Conservation (phyloP, 92 coral and sea anemone species). For the Epizoanthus illoricatus region DNA sequence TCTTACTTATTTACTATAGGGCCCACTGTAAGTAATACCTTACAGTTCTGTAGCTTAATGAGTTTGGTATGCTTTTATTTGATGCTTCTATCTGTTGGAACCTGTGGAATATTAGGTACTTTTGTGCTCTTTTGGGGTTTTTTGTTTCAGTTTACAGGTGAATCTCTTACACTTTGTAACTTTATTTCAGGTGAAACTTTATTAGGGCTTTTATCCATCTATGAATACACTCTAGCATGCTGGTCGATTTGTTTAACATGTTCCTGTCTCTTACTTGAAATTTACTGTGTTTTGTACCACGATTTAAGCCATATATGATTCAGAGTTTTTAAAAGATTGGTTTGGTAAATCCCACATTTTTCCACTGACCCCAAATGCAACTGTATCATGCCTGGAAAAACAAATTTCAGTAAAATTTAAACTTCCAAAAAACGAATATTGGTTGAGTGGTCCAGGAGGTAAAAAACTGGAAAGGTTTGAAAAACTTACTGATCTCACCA, state of each 20-base stretch:
- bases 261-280: constrained; percentile 38
- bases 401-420: constrained; percentile 10
- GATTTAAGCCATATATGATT: constrained; percentile 2
- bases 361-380: not conserved
- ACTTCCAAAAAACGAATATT: not conserved
- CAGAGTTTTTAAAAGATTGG: constrained; percentile 32
- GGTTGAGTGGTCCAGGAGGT: constrained; percentile 29
- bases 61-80: not conserved
- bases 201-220: not conserved
- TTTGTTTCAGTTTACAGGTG: not conserved
- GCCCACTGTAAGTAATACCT: not conserved
- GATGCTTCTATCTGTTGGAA: not conserved
- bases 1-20: not conserved
- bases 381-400: constrained; percentile 1
- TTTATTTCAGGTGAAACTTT: constrained; percentile 13
- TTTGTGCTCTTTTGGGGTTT: not conserved
- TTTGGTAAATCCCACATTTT: constrained; percentile 26
- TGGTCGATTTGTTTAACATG: constrained; percentile 37
- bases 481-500: constrained; percentile 3
- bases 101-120: not conserved
- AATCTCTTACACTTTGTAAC: not conserved
- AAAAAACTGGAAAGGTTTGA: not conserved
- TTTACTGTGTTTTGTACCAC: constrained; percentile 21
- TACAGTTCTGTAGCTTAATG: not conserved
- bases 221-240: constrained; percentile 15